A percentile compares a stretch with the other conserved stretches of the same genome.
Evolutionary conservation across 92 coral and sea anemone species (phyloP).

Genomic region (Hydrozoanthus gracilis): DNA sequence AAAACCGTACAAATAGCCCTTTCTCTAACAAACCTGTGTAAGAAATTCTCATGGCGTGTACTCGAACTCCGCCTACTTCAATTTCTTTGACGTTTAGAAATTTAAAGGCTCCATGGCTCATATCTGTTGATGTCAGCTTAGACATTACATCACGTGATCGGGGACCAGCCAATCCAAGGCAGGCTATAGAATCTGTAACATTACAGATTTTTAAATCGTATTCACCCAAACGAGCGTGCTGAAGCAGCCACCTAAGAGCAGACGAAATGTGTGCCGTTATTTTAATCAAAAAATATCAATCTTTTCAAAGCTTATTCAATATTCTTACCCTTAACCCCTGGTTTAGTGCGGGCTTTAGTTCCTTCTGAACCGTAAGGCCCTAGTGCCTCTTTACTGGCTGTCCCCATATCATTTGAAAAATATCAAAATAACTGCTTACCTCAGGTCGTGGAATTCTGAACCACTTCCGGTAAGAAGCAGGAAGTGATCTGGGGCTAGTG

Average conservation of each 20-base stretch:
- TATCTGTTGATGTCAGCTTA: constrained; percentile 83
- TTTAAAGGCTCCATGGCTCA: constrained; percentile 83
- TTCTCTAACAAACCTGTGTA: constrained; percentile 80
- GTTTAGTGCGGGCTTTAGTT: no score
- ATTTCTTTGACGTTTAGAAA: constrained; percentile 80
- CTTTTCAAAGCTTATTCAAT: background rate
- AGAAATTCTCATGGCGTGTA: constrained; percentile 86
- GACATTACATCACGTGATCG: constrained; percentile 82
- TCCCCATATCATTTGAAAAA: no score
- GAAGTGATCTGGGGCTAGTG: constrained; percentile 79
- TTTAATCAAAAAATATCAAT: background rate
- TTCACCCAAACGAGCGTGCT: constrained; percentile 76
- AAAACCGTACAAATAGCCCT: background rate
- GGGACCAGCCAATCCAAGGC: constrained; percentile 94
- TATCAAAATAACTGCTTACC: constrained; percentile 69
- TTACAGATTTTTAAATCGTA: constrained; percentile 81
- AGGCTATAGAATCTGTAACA: constrained; percentile 85
- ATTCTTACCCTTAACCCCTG: background rate
- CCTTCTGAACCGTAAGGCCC: no score
- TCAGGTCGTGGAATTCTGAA: constrained; percentile 94
- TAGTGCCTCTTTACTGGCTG: no score
- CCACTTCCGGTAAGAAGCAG: constrained; percentile 91
- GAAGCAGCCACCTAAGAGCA: constrained; percentile 78
- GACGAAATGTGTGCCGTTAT: background rate
- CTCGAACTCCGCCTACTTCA: constrained; percentile 87